These are phyloP conservation scores for Ametastegia equiseti DNA, from an alignment of 2,888 invertebrate species.

Conservation along the genomic window DNA sequence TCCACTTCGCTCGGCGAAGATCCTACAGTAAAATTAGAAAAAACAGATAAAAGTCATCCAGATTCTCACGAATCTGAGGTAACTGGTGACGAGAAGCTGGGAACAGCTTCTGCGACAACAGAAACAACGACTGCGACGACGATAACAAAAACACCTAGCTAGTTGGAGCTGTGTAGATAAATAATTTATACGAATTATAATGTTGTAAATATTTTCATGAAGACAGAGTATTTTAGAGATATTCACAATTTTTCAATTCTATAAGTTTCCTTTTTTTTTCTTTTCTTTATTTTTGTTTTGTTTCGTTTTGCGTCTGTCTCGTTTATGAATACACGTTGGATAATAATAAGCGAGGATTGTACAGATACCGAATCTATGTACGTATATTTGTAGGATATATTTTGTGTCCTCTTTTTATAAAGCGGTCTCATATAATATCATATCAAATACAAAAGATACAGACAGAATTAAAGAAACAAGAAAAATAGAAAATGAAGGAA, in stretches of 20 bases:
- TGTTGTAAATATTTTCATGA: constrained; percentile 20
- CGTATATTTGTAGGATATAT: not conserved
- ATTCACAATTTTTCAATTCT: not conserved
- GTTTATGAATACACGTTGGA: too few species aligned
- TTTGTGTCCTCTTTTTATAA: not conserved
- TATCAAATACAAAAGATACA: too few species aligned
- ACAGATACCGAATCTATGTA: too few species aligned
- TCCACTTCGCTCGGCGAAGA: not conserved
- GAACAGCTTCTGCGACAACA: not conserved
- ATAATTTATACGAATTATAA: not conserved
- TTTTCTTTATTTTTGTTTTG: not conserved
- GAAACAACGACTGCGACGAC: constrained; percentile 43
- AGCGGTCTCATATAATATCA: not conserved
- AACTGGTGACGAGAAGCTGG: not conserved
- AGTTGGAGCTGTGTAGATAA: too few species aligned
- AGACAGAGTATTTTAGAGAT: not conserved
- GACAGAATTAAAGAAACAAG: not conserved
- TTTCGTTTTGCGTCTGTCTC: not conserved
- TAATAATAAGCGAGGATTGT: not conserved
- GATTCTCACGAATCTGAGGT: not conserved
- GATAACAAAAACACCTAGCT: constrained; percentile 8
- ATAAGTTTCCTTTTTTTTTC: not conserved
- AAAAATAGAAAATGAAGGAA: not conserved
- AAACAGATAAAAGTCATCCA: not conserved
- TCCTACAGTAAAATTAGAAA: constrained; percentile 18